Conservation (phyloP, 2,888 invertebrate genomes). For the Drosophila paranaensis region DNA sequence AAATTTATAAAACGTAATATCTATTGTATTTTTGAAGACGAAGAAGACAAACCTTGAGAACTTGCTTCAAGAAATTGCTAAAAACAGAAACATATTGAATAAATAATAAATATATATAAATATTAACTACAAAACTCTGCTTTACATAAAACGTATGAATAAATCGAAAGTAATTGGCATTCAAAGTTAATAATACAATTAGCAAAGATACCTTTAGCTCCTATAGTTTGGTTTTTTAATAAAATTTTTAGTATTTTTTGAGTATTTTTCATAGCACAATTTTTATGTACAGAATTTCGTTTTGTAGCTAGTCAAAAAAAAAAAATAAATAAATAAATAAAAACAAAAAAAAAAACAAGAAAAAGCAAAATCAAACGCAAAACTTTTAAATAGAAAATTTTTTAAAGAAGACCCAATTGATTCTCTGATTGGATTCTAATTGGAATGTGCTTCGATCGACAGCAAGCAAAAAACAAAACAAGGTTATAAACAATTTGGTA, state of each 20-base stretch:
- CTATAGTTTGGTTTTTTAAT: conserved; percentile 31
- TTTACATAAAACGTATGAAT: conserved; percentile 28
- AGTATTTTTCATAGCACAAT: conserved; percentile 83
- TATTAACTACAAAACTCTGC: conserved; percentile 42
- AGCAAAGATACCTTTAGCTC: conserved; percentile 38
- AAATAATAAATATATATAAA: conserved; percentile 46
- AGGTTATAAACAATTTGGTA: conserved; percentile 80
- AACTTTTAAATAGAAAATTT: conserved; percentile 79
- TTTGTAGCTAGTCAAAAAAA: conserved; percentile 68
- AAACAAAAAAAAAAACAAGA: not conserved
- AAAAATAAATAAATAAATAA: too few relatives aligned
- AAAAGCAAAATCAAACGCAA: conserved; percentile 32
- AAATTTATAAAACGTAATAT: conserved; percentile 68
- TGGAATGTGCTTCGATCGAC: conserved; percentile 57
- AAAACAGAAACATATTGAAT: conserved; percentile 20
- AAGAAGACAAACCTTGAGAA: conserved; percentile 19
- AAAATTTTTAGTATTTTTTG: conserved; percentile 74
- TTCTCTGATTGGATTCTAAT: conserved; percentile 56
- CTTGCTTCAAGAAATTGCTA: conserved; percentile 43
- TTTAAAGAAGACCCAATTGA: conserved; percentile 52
- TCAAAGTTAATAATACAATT: conserved; percentile 16
- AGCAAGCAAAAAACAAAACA: conserved; percentile 43
- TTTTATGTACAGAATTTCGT: conserved; percentile 80
- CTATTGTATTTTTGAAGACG: conserved; percentile 61
- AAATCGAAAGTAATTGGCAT: conserved; percentile 34